Evolutionary conservation across 2,888 invertebrate genomes (phyloP).

Genomic region (Cephus nigrinus): DNA sequence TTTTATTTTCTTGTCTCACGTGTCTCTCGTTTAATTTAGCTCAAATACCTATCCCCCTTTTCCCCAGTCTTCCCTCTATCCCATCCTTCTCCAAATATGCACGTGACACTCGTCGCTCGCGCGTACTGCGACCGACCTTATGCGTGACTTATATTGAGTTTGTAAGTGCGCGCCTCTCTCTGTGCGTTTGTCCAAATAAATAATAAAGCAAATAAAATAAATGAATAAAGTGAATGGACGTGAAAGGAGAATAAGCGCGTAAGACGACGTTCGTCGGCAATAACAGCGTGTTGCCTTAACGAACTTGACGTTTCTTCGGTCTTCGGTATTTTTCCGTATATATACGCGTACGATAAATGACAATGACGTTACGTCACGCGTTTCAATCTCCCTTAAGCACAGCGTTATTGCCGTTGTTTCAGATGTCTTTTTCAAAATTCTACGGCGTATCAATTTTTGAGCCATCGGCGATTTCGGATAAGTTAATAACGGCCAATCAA

Average conservation of each 20-base stretch:
- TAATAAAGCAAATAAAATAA: neutral
- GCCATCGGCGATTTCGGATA: neutral
- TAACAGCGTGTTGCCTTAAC: neutral
- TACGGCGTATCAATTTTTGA: neutral
- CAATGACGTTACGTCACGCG: neutral
- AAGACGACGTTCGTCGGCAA: neutral
- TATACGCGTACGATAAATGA: slow-evolving; percentile 42
- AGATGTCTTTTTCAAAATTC: neutral
- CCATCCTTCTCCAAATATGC: neutral
- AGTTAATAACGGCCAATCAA: neutral
- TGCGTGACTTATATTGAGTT: neutral
- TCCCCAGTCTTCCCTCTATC: neutral
- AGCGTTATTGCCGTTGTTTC: neutral
- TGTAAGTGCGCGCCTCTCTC: neutral
- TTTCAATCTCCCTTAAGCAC: neutral
- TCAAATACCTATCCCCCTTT: neutral
- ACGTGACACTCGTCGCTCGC: neutral
- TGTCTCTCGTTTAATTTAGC: neutral
- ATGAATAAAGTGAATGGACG: neutral
- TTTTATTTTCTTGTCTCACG: slow-evolving; percentile 9
- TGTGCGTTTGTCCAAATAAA: neutral
- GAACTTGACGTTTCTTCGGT: neutral
- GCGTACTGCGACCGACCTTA: neutral
- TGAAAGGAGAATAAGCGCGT: neutral
- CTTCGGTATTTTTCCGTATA: slow-evolving; percentile 37